Evolutionary conservation across 2,888 invertebrate species (phyloP), one percentile per base, ranked within the genome.

Genomic region (Euplexia lucipara): DNA sequence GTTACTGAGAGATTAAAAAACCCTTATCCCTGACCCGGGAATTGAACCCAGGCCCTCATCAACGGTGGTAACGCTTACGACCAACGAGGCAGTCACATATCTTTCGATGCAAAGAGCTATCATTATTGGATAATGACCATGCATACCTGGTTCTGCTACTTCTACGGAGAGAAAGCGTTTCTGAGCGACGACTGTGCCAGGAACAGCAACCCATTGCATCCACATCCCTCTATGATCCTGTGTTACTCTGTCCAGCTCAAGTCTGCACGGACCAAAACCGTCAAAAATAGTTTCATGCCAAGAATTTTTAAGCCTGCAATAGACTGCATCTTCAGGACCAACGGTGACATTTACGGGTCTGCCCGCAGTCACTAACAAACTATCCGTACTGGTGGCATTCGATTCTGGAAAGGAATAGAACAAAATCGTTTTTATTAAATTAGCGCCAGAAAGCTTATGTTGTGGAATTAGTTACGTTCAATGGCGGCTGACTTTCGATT

Each of bases 291-390:
- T 71, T 16, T 73, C 53, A 0, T 82, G 34, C 89, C 86, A 5
- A 75, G n/a, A n/a, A n/a, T n/a, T n/a, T n/a, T n/a, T 65, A 1
- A 93, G 63, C 60, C 72, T 87, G 71, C 95, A 95, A 82, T 91
- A 94, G 0, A 91, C 80, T 0, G 90, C 86, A 52, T 89, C 77
- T 54, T 86, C 85, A 0, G 93, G 89, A 0, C 95, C 94, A 8
- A 93, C 34, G 1, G 66, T 62, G 30, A 76, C 64, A 26, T 84
- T 69, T 0, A 91, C 81, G 4, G 87, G 69, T 34, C 79, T 81
- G 47, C 89, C 89, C 47, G 77, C 12, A 6, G 22, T 35, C 79
- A 77, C 79, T 44, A 3, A 4, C 6, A 2, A 1, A 16, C 3
- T 10, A 2, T 20, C 12, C 7, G 58, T 4, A 1, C 41, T 26